Percentiles rank a stretch among this genome's conserved stretches.
Evolutionary conservation across 1,140 invertebrate species (phyloP).

Genomic region (Teleogryllus occipitalis): DNA sequence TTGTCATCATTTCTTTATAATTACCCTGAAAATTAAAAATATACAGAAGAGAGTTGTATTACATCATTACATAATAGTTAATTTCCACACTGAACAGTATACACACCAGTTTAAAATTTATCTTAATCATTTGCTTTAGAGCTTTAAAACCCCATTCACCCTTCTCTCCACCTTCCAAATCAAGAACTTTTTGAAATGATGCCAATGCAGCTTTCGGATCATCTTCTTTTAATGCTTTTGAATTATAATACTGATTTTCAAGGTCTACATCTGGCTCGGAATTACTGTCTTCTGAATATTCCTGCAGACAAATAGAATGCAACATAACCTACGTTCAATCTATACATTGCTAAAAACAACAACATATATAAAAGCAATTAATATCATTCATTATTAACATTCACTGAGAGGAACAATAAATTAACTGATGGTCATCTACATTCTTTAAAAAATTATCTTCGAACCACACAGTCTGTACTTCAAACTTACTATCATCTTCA

Average conservation of each 20-base stretch:
- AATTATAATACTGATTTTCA: constrained; percentile 99
- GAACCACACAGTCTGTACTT: too few relatives aligned
- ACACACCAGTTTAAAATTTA: constrained; percentile 93
- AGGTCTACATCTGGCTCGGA: constrained; percentile 98
- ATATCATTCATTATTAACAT: too few relatives aligned
- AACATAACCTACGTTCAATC: background rate
- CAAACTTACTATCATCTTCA: too few relatives aligned
- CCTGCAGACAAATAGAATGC: constrained; percentile 45
- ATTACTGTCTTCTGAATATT: constrained; percentile 93
- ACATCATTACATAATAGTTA: background rate
- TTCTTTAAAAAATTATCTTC: too few relatives aligned
- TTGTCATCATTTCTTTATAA: constrained; percentile 93
- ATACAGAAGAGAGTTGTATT: background rate
- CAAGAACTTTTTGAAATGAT: constrained; percentile 94
- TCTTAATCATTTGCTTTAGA: constrained; percentile 99
- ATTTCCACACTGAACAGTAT: background rate
- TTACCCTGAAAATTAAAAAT: constrained; percentile 59
- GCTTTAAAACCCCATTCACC: constrained; percentile 99
- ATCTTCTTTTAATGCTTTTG: constrained; percentile 97
- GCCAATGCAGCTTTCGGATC: constrained; percentile 83
- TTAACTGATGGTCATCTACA: too few relatives aligned
- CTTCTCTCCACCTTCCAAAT: constrained; percentile 94
- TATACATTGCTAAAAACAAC: too few relatives aligned
- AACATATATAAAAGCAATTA: too few relatives aligned
- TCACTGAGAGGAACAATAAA: too few relatives aligned